Evolutionary conservation across 1,140 invertebrate genomes (phyloP).

Genomic region (Bombus sylvicola): DNA sequence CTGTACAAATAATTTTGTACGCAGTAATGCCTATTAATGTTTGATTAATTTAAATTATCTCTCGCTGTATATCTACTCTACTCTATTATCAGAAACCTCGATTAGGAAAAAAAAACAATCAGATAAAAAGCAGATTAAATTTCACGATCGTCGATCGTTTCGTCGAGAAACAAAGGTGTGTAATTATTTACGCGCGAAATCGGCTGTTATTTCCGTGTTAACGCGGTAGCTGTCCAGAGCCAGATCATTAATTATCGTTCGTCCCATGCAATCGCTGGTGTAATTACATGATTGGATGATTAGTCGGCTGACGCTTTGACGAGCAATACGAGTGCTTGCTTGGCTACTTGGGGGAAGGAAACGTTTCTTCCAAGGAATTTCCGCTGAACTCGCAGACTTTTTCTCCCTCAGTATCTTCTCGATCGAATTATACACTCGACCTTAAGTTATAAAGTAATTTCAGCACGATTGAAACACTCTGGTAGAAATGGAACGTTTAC

Average conservation of each 20-base stretch:
- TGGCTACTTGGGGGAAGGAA: conserved; percentile 2
- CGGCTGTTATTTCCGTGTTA: conserved; percentile 3
- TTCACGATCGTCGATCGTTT: too few species aligned
- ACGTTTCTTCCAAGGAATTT: conserved; percentile 42
- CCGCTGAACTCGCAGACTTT: conserved; percentile 39
- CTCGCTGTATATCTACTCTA: too few species aligned
- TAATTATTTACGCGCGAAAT: conserved; percentile 23
- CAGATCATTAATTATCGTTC: conserved; percentile 69
- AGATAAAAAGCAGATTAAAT: too few species aligned
- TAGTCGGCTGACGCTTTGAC: conserved; percentile 57
- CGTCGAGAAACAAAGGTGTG: too few species aligned
- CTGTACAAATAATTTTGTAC: too few species aligned
- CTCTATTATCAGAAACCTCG: too few species aligned
- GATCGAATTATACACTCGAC: neutral
- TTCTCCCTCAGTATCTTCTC: neutral
- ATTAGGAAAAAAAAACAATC: too few species aligned
- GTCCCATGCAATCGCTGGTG: conserved; percentile 46
- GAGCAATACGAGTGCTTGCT: neutral
- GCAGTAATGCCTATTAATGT: too few species aligned
- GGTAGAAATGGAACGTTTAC: neutral
- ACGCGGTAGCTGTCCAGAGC: neutral
- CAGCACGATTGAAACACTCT: neutral
- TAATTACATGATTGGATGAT: conserved; percentile 75
- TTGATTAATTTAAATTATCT: too few species aligned
- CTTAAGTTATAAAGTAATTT: conserved; percentile 14